Evolutionary conservation across 1,140 invertebrate genomes (phyloP).

Genomic region (Eriosoma lanigerum): DNA sequence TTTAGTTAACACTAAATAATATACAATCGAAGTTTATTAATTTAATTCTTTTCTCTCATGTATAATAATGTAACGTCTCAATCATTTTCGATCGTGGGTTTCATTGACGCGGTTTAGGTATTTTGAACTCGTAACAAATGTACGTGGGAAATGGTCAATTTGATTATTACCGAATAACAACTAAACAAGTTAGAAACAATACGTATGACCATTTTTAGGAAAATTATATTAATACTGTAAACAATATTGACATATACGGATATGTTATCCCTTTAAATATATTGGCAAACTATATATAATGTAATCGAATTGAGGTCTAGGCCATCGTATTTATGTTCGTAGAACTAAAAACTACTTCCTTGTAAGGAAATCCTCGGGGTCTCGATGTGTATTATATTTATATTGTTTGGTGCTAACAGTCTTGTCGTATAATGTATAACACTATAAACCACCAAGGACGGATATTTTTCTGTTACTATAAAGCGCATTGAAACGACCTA

Average conservation of each 20-base stretch:
- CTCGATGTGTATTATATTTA: neutral
- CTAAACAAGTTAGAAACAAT: neutral
- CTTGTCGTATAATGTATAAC: constrained; percentile 25
- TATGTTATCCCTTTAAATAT: constrained; percentile 12
- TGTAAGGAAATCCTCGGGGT: constrained; percentile 41
- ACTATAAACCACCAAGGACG: constrained; percentile 18
- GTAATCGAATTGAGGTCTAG: constrained; percentile 40
- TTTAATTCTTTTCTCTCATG: too few relatives aligned
- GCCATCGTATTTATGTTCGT: neutral
- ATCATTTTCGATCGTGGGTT: neutral
- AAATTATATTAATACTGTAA: neutral
- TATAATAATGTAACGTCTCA: neutral
- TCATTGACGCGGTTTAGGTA: neutral
- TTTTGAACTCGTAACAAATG: neutral
- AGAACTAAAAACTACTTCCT: constrained; percentile 42
- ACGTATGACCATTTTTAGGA: neutral
- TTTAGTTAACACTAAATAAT: too few relatives aligned
- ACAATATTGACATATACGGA: neutral
- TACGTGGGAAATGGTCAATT: neutral
- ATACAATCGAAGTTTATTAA: too few relatives aligned
- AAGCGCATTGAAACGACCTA: constrained; percentile 18
- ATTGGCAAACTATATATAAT: neutral
- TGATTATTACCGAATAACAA: neutral
- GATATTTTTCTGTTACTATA: neutral
- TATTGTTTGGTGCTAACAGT: constrained; percentile 4